Base-by-base conservation (phyloP, 1,140 invertebrate genomes). In the Drosophila littoralis region DNA sequence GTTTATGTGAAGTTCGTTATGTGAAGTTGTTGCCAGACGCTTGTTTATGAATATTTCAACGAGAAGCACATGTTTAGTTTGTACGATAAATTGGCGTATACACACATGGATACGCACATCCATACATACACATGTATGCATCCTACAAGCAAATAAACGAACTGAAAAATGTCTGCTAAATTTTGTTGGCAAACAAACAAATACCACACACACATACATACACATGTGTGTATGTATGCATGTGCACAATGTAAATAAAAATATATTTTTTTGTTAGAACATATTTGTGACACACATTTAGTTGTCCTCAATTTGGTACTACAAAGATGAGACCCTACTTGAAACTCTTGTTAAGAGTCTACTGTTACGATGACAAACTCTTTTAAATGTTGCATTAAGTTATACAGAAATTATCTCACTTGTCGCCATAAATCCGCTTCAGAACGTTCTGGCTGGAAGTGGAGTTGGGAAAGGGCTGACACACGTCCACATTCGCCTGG, bases 111-210 rank as follows among this genome's bases (percentile, higher is more conserved):
- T 58, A 52, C 28, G 9, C 22, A 10, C 15, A 10, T 48, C n/a
- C 28, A 22, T 32, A 36, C 1, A 52, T 12, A 35, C 13, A 2
- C 15, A 15, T 6, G 4, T 10, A 35, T 52, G 35, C 35, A 13
- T 52, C n/a, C 9, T 52, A 13, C n/a, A 67, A 59, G 17, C 35
- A 32, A 64, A 22, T n/a, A 36, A 28, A 42, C 22, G 22, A 22
- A 22, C 12, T 36, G 6, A 28, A 51, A 32, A 55, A 54, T 68
- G 63, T 74, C 73, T 83, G 81, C 81, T 15, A 79, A 77, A 71
- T 67, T 48, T 46, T 85, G 66, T 82, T 82, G 78, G 78, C 79
- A 79, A 80, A 52, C 69, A 80, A 51, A 75, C 60, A 75, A 64
- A 77, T 61, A 59, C 9, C 40, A 43, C 58, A 48, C 36, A 52